phyloP scores from a whole-genome alignment of 2,113 vertebrate genomes.

The Fregata magnificens region DNA sequence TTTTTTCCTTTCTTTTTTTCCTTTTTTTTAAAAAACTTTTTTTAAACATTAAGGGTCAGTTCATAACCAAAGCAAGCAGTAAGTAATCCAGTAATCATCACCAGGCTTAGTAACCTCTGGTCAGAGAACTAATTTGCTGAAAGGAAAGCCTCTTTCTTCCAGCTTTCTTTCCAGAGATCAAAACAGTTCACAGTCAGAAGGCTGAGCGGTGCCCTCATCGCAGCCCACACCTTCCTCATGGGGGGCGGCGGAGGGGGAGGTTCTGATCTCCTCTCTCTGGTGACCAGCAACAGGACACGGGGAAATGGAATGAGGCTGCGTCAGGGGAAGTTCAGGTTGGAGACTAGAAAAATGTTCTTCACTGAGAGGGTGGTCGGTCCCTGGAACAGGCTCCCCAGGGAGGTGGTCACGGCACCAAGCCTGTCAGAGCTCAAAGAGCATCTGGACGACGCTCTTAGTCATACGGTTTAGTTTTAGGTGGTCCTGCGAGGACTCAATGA shows the following conservation, averaged over 20 bases:
- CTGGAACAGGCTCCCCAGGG: not conserved
- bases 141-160: not conserved
- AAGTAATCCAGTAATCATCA: not conserved
- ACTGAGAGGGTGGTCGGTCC: not conserved
- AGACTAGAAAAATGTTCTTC: not conserved
- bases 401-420: fast-evolving
- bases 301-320: not conserved
- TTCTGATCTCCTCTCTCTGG: not conserved
- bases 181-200: not conserved
- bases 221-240: fast-evolving
- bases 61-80: not conserved
- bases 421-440: fast-evolving
- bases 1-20: fast-evolving
- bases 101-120: not conserved
- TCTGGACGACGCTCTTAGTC: not conserved
- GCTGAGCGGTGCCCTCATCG: not conserved
- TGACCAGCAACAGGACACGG: fast-evolving
- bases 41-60: not conserved
- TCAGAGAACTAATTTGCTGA: not conserved
- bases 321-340: not conserved
- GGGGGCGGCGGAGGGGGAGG: not conserved
- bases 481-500: not conserved
- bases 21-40: too few species aligned
- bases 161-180: not conserved
- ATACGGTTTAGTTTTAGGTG: not conserved